These are phyloP conservation scores for Brachirus orientalis DNA, from an alignment of 2,113 vertebrate genomes.

Conservation along the genomic window DNA sequence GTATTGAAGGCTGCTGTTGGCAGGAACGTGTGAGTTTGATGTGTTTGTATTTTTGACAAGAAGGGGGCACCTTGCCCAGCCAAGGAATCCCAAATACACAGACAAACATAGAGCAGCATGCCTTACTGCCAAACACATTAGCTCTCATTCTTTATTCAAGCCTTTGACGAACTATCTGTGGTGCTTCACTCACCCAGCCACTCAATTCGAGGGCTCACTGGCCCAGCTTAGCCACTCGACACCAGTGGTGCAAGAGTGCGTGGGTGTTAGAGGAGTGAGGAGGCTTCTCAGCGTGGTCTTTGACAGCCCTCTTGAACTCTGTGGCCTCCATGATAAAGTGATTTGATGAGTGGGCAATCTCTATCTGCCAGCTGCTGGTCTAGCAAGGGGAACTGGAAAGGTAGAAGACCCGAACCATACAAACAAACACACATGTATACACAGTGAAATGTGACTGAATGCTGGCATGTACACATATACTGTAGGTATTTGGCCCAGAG, in stretches of 20 bases:
- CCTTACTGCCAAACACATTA: slow-evolving; percentile 54
- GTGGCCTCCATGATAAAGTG: slow-evolving; percentile 76
- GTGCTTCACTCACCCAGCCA: slow-evolving; percentile 34
- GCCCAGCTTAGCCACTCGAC: slow-evolving; percentile 61
- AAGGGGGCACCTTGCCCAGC: slow-evolving; percentile 43
- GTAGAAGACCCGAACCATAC: slow-evolving; percentile 56
- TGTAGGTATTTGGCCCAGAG: slow-evolving; percentile 2
- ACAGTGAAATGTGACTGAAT: slow-evolving; percentile 7
- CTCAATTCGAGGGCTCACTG: slow-evolving; percentile 47
- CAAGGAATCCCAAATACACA: slow-evolving; percentile 50
- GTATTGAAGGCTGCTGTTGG: slow-evolving; percentile 68
- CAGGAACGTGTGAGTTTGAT: slow-evolving; percentile 47
- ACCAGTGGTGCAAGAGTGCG: slow-evolving; percentile 32
- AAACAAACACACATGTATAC: slow-evolving; percentile 22
- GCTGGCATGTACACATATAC: not conserved
- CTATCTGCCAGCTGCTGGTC: slow-evolving; percentile 69
- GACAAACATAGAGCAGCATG: slow-evolving; percentile 28
- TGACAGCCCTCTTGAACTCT: slow-evolving; percentile 78
- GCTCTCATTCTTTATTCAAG: slow-evolving; percentile 61
- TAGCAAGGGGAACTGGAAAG: slow-evolving; percentile 57
- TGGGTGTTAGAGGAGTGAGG: slow-evolving; percentile 55
- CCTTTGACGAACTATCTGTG: slow-evolving; percentile 53
- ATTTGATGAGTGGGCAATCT: slow-evolving; percentile 81
- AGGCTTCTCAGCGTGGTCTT: slow-evolving; percentile 68
- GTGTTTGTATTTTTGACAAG: slow-evolving; percentile 48